Percentiles rank a stretch among this genome's conserved stretches.
phyloP scores from a whole-genome alignment of 1,140 invertebrate species.

The Trichomalopsis sarcophagae region DNA sequence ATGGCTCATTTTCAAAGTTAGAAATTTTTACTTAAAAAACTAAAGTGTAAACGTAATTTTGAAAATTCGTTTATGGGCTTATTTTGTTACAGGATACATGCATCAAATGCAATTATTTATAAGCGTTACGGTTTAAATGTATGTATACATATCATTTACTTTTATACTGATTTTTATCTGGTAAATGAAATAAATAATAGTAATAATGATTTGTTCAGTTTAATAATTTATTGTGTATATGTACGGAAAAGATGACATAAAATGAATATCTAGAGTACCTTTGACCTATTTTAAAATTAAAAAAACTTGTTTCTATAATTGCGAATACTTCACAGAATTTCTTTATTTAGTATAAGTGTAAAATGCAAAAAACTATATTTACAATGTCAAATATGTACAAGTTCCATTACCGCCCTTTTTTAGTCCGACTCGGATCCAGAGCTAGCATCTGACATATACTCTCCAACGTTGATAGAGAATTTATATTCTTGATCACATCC shows the following conservation, averaged over 20 bases:
- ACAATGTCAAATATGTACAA: conserved; percentile 24
- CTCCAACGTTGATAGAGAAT: conserved; percentile 87
- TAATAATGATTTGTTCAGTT: background rate
- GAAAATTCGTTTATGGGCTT: too few relatives aligned
- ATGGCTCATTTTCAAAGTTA: too few relatives aligned
- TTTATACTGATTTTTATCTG: background rate
- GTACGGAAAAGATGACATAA: too few relatives aligned
- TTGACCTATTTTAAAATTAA: background rate
- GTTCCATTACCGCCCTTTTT: background rate
- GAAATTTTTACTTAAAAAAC: too few relatives aligned
- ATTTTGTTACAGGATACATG: too few relatives aligned
- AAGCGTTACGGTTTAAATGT: too few relatives aligned
- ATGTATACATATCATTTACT: too few relatives aligned
- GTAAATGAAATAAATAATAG: background rate
- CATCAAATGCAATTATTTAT: too few relatives aligned
- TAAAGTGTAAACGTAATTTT: too few relatives aligned
- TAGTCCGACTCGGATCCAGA: conserved; percentile 77
- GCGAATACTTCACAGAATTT: background rate
- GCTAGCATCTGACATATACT: conserved; percentile 78
- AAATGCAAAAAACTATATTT: conserved; percentile 19
- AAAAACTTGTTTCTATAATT: background rate
- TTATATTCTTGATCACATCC: conserved; percentile 98
- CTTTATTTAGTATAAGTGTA: background rate
- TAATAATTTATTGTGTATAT: background rate
- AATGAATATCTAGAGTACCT: too few relatives aligned